phyloP scores from a whole-genome alignment of 2,888 invertebrate genomes.

The Pardosa pseudoannulata region DNA sequence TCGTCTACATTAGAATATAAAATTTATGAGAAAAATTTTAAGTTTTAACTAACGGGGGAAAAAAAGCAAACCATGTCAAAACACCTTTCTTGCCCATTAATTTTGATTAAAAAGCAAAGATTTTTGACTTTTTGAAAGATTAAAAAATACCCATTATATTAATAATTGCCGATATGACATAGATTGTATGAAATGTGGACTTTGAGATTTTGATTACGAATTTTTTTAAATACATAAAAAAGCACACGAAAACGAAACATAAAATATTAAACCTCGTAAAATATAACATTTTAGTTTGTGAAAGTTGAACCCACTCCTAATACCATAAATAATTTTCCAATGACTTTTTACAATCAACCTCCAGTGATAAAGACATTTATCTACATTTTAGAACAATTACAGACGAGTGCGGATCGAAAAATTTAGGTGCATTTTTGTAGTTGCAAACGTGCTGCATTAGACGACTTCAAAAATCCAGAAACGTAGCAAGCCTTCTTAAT shows the following conservation, averaged over 20 bases:
- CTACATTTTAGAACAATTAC: not conserved
- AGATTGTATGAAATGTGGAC: not conserved
- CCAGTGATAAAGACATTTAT: not conserved
- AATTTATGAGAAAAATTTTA: too few relatives aligned
- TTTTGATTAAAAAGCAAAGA: too few relatives aligned
- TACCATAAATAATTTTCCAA: not conserved
- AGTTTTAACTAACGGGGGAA: too few relatives aligned
- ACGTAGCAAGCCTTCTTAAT: too few relatives aligned
- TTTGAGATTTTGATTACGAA: not conserved
- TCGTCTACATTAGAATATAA: too few relatives aligned
- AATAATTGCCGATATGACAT: too few relatives aligned
- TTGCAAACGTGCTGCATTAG: slow-evolving; percentile 14
- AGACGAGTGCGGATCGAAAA: slow-evolving; percentile 15
- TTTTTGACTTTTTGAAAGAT: too few relatives aligned
- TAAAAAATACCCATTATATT: too few relatives aligned
- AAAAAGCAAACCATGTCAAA: too few relatives aligned
- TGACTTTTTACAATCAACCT: not conserved
- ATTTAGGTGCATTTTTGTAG: slow-evolving; percentile 14
- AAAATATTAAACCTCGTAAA: not conserved
- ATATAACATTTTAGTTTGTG: not conserved
- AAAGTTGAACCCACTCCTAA: not conserved
- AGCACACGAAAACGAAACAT: not conserved
- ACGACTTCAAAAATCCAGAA: too few relatives aligned
- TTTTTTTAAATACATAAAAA: not conserved
- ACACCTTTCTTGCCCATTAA: too few relatives aligned